Evolutionary conservation across 2,888 invertebrate species (phyloP), one percentile per base, ranked within the genome.

Genomic region (Leucophenga maculata): DNA sequence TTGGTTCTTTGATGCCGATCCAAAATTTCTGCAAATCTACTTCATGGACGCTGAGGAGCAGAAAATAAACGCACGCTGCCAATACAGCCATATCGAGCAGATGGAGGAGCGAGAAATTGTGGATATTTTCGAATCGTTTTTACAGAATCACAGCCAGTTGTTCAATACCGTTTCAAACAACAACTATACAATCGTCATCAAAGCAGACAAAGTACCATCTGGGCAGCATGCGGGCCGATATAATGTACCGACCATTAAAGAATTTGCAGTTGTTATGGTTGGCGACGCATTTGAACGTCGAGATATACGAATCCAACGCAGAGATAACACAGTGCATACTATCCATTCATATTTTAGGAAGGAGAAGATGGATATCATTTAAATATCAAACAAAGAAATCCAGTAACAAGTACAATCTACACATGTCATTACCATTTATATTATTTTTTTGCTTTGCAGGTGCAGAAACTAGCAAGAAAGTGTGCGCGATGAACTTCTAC

Each of bases 11-110:
- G 48, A 67, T 59, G 48, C 32, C 18, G 26, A 57, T 20, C 31
- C 48, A 11, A 67, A 67, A 26, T 67, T 67, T 67, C 8, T 66
- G 6, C 55, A 66, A 55, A 55, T 66, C 16, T 66, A 66, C 18
- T 66, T 59, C 32, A 59, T 59, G 59, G 59, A n/a, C 13, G 16
- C 6, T 46, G 48, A 46, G 18, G 64, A 64, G 48, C 46, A 64
- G 22, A 46, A 46, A 44, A 9, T n/a, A 20, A 16, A 16, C 13
- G 22, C 46, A 20, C 64, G 64, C 11, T 64, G 64, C 48, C 1
- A 1, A 6, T 64, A 64, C 48, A 64, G 46, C 48, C 48, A 46
- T 18, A 64, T 64, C 26, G 64, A 64, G 48, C 64, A 14, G 48
- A 44, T 60, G 44, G 44, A 60, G 22, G 32, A 39, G n/a, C 39